phyloP scores from a whole-genome alignment of 2,888 invertebrate genomes.

The Disparrhopalites patrizii region DNA sequence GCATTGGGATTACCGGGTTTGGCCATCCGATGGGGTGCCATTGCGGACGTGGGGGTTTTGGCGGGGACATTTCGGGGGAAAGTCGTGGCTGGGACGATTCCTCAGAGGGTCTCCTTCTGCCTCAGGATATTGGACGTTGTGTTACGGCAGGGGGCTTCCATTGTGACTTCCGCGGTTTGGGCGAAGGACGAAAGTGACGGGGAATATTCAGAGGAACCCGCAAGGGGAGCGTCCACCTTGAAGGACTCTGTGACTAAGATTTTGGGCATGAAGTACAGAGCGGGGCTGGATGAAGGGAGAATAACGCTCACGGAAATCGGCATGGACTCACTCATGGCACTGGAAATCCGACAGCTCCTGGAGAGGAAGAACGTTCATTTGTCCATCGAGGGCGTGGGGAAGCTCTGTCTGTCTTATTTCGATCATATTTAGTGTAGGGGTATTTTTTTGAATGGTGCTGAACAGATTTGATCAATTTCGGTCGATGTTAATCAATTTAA shows the following conservation, averaged over 20 bases:
- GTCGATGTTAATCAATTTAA: no score
- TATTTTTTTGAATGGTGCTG: neutral
- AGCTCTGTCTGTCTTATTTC: no score
- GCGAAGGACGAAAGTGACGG: constrained; percentile 71
- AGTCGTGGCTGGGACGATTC: constrained; percentile 69
- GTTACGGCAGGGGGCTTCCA: constrained; percentile 62
- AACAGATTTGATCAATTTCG: no score
- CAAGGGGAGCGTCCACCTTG: no score
- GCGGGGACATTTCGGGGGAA: constrained; percentile 56
- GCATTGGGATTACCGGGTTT: constrained; percentile 68
- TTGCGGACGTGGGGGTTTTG: constrained; percentile 59
- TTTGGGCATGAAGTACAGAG: constrained; percentile 77
- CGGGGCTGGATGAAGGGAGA: constrained; percentile 63
- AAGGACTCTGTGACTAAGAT: no score
- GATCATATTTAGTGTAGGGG: no score
- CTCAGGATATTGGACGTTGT: constrained; percentile 64
- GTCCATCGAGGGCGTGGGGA: constrained; percentile 78
- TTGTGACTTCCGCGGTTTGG: constrained; percentile 81
- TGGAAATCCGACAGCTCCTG: constrained; percentile 88
- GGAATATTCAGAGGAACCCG: no score
- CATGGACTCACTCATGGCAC: constrained; percentile 96
- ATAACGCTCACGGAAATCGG: constrained; percentile 80
- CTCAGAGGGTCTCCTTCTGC: constrained; percentile 80
- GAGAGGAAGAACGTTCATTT: constrained; percentile 83
- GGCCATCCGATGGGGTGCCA: constrained; percentile 71